Evolutionary conservation across 2,797 vertebrate genomes (phyloP), one percentile per base, ranked within the genome.

Genomic region (Craterocephalus amniculus): DNA sequence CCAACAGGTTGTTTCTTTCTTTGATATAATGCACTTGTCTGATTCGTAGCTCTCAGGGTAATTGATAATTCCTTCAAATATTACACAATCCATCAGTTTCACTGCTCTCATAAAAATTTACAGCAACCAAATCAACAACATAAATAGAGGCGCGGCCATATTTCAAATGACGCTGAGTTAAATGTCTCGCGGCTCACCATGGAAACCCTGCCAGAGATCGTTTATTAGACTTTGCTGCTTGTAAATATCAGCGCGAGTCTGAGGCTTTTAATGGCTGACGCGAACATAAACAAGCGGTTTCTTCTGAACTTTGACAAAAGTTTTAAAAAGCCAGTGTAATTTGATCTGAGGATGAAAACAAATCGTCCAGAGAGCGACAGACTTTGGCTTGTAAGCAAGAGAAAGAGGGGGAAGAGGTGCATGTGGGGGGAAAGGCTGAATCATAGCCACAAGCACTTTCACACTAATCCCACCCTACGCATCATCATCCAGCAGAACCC

Each of bases 11-110:
- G 73, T 80, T 82, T 79, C 81, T 83, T 81, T 82, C 68, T 70
- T 76, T 81, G 67, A 87, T 75, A 62, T 76, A 63, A 76, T 66
- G 69, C 76, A 63, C 31, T 12, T 6, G 65, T 69, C 69, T 40
- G 48, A 63, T 70, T 76, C 65, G 51, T 79, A 74, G 76, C 80
- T 63, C 75, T n/a, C 45, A 0, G 64, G 64, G 74, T 75, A 84
- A 90, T 87, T 85, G 77, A 89, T 88, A 85, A 88, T 83, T 79
- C 76, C 51, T 12, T 70, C 70, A 87, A 87, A 89, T 83, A 87
- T 88, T 79, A 84, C 66, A 63, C 80, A 74, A 90, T 87, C 84
- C 78, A 89, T 91, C 85, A 85, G 69, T 83, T 89, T 89, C 86
- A 85, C 77, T 24, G 75, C 83, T 66, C 76, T 43, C 22, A 68